phyloP scores from a whole-genome alignment of 2,888 invertebrate genomes.

The Plagiodera versicolora region DNA sequence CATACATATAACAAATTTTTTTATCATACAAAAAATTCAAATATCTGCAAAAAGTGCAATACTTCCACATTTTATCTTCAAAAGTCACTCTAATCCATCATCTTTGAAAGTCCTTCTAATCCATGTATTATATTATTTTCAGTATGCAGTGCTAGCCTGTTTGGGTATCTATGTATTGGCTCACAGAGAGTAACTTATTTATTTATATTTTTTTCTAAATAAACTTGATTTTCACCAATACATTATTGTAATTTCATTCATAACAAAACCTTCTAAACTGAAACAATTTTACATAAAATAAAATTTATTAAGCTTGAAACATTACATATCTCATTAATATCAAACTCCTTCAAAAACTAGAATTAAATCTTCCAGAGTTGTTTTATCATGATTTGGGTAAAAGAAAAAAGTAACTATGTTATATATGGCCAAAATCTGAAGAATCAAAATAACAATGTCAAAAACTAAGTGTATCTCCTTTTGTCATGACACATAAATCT shows the following conservation, averaged over 20 bases:
- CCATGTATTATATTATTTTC: neutral
- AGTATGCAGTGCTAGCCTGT: constrained; percentile 89
- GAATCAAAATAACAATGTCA: constrained; percentile 39
- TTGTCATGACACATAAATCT: constrained; percentile 40
- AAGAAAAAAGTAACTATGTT: constrained; percentile 44
- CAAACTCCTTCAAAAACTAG: constrained; percentile 17
- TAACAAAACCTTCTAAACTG: too few relatives aligned
- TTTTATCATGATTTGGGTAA: constrained; percentile 33
- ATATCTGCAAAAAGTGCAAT: too few relatives aligned
- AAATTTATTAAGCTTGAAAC: neutral
- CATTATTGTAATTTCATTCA: neutral
- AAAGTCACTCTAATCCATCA: too few relatives aligned
- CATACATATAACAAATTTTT: too few relatives aligned
- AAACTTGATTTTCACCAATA: neutral
- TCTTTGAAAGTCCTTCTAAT: neutral
- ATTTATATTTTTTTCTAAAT: neutral
- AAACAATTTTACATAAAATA: neutral
- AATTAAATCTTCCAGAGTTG: constrained; percentile 27
- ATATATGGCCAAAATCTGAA: constrained; percentile 42
- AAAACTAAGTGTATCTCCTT: constrained; percentile 39
- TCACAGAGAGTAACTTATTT: constrained; percentile 78
- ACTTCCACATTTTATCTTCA: too few relatives aligned
- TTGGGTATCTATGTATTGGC: constrained; percentile 89
- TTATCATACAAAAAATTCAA: too few relatives aligned
- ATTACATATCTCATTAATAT: neutral